Evolutionary conservation across 2,888 invertebrate genomes (phyloP).

Genomic region (Troglohyphantes excavatus): DNA sequence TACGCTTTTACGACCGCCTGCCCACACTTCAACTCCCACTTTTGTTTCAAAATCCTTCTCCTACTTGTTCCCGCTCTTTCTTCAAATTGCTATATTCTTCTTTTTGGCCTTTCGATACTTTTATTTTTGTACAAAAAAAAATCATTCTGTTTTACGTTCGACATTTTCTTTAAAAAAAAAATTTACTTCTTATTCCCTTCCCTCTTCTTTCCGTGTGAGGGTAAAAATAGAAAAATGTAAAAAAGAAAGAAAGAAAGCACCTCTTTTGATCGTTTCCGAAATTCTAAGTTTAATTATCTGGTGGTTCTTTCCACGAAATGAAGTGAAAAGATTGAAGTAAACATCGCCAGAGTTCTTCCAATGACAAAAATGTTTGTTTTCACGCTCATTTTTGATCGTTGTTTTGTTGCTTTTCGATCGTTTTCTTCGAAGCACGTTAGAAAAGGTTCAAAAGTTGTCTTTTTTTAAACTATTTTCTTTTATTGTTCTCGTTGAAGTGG

Average conservation of each 20-base stretch:
- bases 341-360: conserved; percentile 16
- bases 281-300: conserved; percentile 58
- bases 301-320: conserved; percentile 38
- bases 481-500: no score
- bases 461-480: no score
- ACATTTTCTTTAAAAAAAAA: conserved; percentile 8
- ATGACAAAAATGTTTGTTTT: conserved; percentile 22
- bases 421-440: no score
- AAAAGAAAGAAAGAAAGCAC: conserved; percentile 27
- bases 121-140: not conserved
- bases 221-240: not conserved
- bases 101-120: conserved; percentile 20
- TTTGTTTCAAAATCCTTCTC: conserved; percentile 54
- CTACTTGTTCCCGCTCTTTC: conserved; percentile 4
- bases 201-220: not conserved
- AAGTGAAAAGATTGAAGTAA: conserved; percentile 56
- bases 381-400: conserved; percentile 10
- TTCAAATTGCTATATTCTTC: conserved; percentile 55
- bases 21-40: conserved; percentile 61
- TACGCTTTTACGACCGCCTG: conserved; percentile 49
- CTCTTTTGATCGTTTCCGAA: conserved; percentile 60
- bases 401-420: not conserved
- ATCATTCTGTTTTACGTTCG: not conserved
- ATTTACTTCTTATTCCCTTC: not conserved
- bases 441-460: no score